Evolutionary conservation across 1,140 invertebrate genomes (phyloP), one percentile per base, ranked within the genome.

Genomic region (Plectrocnemia conspersa): DNA sequence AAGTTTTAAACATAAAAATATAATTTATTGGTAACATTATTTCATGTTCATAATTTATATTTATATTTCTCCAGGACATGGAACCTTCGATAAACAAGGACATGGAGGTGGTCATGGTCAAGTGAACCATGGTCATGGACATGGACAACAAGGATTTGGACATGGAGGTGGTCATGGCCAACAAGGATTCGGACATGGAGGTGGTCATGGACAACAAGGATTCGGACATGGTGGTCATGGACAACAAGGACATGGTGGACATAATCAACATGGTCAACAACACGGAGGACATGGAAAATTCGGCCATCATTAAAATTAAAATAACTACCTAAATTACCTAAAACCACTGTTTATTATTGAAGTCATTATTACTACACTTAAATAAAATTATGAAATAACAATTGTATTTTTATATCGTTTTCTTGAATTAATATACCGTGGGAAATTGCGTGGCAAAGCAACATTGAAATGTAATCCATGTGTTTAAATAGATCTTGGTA

Each of bases 71-170:
- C n/a, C n/a, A 4, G 16, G 32, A n/a, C 27, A 29, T 29, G 27
- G 27, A 29, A n/a, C 27, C n/a, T 7, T n/a, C 27, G n/a, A n/a
- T 38, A 15, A 15, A 6, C 7, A 15, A 10, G 13, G 13, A 38
- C 35, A 38, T 15, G 35, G 35, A 9, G 6, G 16, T 38, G 35
- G 35, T 10, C 35, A 38, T 38, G 41, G 41, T 13, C 21, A 25
- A 24, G 41, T 21, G 13, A 9, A 44, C 3, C 11, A 13, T 24
- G 44, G 25, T 3, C n/a, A 32, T 2, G 44, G 27, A 13, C 24
- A 46, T 3, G 21, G 21, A 25, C 22, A 27, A 16, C 15, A 27
- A 29, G 27, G 44, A 10, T n/a, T 29, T 46, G 44, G 42, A n/a
- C 5, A 45, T 41, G 38, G 38, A 41, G 16, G 22, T 18, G 21